A percentile compares a stretch with the other conserved stretches of the same genome.
These are phyloP conservation scores for Stegastes partitus DNA, from an alignment of 2,113 vertebrate species.

Conservation along the genomic window DNA sequence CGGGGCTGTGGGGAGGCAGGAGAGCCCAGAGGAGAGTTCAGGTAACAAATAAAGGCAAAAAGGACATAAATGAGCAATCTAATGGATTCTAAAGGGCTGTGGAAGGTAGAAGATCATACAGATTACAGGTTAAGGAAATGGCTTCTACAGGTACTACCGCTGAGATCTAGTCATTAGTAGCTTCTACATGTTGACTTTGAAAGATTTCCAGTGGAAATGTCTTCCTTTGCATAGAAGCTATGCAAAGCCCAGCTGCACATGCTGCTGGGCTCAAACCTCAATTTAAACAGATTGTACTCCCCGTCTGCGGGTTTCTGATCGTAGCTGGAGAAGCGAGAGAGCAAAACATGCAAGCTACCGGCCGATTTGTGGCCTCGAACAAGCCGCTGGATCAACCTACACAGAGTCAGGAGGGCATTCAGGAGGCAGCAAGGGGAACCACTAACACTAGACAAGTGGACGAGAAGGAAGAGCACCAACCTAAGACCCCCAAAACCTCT, in stretches of 20 bases:
- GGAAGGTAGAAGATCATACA: constrained; percentile 1
- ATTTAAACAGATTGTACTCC: constrained; percentile 6
- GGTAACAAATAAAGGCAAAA: constrained; percentile 21
- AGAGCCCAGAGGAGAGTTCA: constrained; percentile 9
- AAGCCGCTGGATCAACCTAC: constrained; percentile 45
- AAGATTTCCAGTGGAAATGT: constrained; percentile 45
- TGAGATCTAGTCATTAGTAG: constrained; percentile 32
- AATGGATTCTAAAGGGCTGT: constrained; percentile 3
- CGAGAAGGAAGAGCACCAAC: constrained; percentile 78
- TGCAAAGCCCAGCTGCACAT: constrained; percentile 45
- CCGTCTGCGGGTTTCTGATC: constrained; percentile 5
- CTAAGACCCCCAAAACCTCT: constrained; percentile 49
- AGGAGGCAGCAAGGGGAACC: constrained; percentile 49
- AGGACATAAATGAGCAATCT: constrained; percentile 4
- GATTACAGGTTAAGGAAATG: constrained; percentile 5
- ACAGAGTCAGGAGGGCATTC: constrained; percentile 44
- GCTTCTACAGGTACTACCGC: constrained; percentile 24
- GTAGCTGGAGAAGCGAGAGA: constrained; percentile 48
- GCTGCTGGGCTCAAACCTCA: constrained; percentile 25
- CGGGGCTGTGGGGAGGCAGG: constrained; percentile 87
- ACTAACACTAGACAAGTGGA: constrained; percentile 2
- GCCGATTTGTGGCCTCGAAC: background rate
- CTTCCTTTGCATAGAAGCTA: constrained; percentile 13
- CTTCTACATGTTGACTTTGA: background rate
- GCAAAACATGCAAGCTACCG: constrained; percentile 71